Evolutionary conservation across 2,113 vertebrate genomes (phyloP).

Genomic region (Vireo altiloquus): DNA sequence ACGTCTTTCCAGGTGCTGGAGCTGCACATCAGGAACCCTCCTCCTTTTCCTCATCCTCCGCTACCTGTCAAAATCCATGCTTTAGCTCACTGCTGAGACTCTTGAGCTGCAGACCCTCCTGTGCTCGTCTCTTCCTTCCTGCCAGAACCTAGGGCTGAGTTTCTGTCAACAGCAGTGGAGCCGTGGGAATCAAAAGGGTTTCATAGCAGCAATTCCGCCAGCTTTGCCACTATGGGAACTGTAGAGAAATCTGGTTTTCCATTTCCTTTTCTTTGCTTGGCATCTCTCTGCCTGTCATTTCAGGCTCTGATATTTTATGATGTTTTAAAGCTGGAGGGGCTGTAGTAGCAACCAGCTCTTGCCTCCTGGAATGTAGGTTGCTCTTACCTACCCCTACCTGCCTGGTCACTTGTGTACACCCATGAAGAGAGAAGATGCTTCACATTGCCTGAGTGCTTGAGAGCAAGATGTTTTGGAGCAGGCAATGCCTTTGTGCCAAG

Average conservation of each 20-base stretch:
- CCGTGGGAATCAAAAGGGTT: neutral
- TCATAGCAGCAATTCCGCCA: neutral
- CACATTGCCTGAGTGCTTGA: fast-evolving
- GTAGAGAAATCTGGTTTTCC: neutral
- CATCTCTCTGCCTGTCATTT: neutral
- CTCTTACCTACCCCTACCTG: neutral
- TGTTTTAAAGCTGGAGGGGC: neutral
- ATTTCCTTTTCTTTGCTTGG: neutral
- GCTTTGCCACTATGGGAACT: neutral
- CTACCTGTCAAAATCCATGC: neutral
- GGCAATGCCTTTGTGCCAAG: neutral
- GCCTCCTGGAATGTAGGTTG: neutral
- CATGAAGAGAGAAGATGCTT: neutral
- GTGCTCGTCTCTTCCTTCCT: fast-evolving
- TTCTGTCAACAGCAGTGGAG: neutral
- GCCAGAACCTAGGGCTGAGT: neutral
- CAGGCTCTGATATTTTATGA: neutral
- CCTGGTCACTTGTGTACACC: neutral
- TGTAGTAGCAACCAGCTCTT: neutral
- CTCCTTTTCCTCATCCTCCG: neutral
- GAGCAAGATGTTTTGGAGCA: neutral
- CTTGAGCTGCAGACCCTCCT: neutral
- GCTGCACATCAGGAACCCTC: neutral
- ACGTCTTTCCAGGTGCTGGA: neutral
- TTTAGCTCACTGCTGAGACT: fast-evolving